Conservation (phyloP, 2,113 vertebrate species). For the Gymnarchus niloticus region DNA sequence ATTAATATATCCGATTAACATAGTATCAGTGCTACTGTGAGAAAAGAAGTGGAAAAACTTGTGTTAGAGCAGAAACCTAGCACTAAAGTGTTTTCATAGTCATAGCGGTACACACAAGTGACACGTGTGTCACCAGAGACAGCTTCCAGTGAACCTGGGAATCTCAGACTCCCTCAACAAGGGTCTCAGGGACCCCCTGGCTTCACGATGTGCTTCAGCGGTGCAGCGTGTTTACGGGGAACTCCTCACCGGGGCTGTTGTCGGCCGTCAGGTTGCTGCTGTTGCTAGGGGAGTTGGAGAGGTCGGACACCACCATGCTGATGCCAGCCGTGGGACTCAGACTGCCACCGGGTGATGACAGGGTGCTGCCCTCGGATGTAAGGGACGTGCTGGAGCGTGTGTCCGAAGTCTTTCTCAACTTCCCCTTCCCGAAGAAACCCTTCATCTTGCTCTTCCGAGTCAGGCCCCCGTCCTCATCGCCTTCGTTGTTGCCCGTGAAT, state of each 20-base stretch:
- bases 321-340: constrained; percentile 71
- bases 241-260: constrained; percentile 73
- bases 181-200: neutral
- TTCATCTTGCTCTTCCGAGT: constrained; percentile 75
- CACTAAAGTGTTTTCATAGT: neutral
- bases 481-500: constrained; percentile 67
- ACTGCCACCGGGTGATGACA: constrained; percentile 77
- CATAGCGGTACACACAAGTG: neutral
- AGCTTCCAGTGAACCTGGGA: neutral
- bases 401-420: constrained; percentile 81
- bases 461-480: constrained; percentile 70
- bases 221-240: neutral
- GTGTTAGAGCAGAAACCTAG: neutral
- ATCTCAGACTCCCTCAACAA: neutral
- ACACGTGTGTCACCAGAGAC: neutral
- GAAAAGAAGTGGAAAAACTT: neutral
- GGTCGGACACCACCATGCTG: constrained; percentile 60
- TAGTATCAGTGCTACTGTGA: neutral
- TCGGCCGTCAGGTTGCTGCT: constrained; percentile 82
- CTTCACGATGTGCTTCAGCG: neutral
- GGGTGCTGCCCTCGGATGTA: constrained; percentile 89
- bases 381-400: constrained; percentile 87
- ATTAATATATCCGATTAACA: neutral
- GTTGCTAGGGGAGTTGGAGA: constrained; percentile 67
- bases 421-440: constrained; percentile 78